Base-by-base conservation (phyloP, 2,888 invertebrate species). In the Nomada ferruginata region DNA sequence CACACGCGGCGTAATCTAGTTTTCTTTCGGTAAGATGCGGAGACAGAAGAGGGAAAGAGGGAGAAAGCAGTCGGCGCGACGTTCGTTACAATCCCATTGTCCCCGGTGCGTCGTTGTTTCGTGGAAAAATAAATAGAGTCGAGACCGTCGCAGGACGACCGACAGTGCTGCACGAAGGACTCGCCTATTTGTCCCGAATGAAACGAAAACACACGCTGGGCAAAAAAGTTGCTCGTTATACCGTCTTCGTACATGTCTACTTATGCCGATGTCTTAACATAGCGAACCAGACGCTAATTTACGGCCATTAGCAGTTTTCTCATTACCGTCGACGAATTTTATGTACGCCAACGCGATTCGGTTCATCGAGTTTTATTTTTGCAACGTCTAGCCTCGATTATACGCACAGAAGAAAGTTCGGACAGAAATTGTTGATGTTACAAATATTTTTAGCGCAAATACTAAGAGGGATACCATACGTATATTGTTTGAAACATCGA, bases 71-170 rank as follows among this genome's bases (percentile, higher is more conserved):
- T 11, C 23, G 20, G 47, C 3, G 20, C 52, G 70, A 61, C 63
- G 57, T 76, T 76, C 61, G 76, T 79, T 79, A 76, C 66, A 76
- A 26, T 59, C n/a, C 60, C 11, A 78, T 79, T 74, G 79, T 55
- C 61, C 53, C 18, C 42, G 57, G 44, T 11, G 47, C 59, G 47
- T 36, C 44, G 64, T 66, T 42, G 76, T 72, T 68, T 44, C 55
- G 44, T 23, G 61, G 74, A 65, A 74, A 81, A 81, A 79, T 74
- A 81, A 81, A 81, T 66, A 74, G 55, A 78, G 53, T 57, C 71
- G 26, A 20, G 57, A 55, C 50, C 36, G 29, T 55, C 53, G 61
- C n/a, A 26, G 61, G 52, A 64, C 60, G 59, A 72, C 61, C 64
- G 59, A 26, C 53, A 18, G 36, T 36, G 20, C 47, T 53, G 50